Percentiles rank a stretch among this genome's conserved stretches.
phyloP scores from a whole-genome alignment of 2,797 vertebrate species.

The Limosa lapponica region DNA sequence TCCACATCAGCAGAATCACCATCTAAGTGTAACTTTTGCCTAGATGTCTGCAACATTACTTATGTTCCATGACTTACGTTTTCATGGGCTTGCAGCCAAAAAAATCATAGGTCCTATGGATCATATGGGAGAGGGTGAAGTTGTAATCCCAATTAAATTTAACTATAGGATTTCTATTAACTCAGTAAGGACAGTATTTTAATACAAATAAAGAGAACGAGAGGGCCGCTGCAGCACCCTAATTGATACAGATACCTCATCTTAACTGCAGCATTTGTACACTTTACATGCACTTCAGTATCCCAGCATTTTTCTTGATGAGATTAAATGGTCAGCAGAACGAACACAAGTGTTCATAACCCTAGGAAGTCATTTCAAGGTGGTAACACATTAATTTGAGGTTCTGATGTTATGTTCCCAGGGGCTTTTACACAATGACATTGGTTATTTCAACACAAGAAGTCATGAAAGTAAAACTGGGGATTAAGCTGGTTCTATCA shows the following conservation, averaged over 20 bases:
- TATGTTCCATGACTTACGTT: neutral
- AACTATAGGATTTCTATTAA: neutral
- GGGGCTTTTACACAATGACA: slow-evolving; percentile 22
- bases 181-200: neutral
- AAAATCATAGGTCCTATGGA: neutral
- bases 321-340: slow-evolving; percentile 1
- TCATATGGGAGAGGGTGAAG: neutral
- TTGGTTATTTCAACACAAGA: neutral
- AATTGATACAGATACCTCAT: neutral
- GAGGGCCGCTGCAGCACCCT: neutral
- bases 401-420: neutral
- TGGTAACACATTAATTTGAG: neutral
- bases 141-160: neutral
- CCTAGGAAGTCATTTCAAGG: neutral
- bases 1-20: neutral
- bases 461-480: neutral
- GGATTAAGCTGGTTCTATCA: slow-evolving; percentile 7
- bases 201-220: neutral
- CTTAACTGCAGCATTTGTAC: neutral
- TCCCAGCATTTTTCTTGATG: neutral
- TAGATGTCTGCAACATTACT: neutral
- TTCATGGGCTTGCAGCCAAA: neutral
- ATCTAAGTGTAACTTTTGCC: neutral
- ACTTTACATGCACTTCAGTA: neutral
- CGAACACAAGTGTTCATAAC: neutral